A percentile compares a stretch with the other conserved stretches of the same genome.
These are phyloP conservation scores for Planococcus citri DNA, from an alignment of 1,140 invertebrate species.

Conservation along the genomic window DNA sequence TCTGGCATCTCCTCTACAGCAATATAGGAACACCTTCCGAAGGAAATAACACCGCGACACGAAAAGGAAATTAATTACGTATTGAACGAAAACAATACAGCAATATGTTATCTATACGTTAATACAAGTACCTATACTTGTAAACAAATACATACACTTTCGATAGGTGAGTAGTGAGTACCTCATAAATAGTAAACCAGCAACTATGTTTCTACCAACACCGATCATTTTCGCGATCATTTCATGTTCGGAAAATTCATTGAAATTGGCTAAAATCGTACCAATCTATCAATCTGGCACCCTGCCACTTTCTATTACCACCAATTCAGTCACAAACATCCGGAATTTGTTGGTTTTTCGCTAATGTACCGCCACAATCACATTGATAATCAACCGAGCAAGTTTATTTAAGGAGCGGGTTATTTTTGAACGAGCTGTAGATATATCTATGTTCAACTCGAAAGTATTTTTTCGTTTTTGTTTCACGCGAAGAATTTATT, in stretches of 20 bases:
- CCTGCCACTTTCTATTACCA: not conserved
- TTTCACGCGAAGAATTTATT: not conserved
- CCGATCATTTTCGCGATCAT: too few species aligned
- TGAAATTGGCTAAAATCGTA: not conserved
- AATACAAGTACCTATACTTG: too few species aligned
- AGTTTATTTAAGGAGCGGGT: not conserved
- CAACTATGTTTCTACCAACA: too few species aligned
- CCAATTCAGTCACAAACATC: not conserved
- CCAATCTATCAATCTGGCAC: not conserved
- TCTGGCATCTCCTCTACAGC: not conserved
- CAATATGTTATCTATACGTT: too few species aligned
- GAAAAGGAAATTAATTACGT: not conserved
- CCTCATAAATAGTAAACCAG: too few species aligned
- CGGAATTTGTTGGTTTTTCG: constrained; percentile 2
- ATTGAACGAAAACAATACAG: too few species aligned
- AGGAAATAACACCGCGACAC: not conserved
- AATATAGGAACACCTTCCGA: not conserved
- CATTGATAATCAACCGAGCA: not conserved
- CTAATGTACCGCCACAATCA: constrained; percentile 3
- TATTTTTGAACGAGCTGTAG: not conserved
- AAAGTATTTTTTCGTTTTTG: not conserved
- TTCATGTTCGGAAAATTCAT: not conserved
- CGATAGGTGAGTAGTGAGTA: too few species aligned
- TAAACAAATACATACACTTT: too few species aligned
- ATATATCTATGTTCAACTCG: not conserved